phyloP scores from a whole-genome alignment of 2,888 invertebrate species.

The Leptopilina syphax region DNA sequence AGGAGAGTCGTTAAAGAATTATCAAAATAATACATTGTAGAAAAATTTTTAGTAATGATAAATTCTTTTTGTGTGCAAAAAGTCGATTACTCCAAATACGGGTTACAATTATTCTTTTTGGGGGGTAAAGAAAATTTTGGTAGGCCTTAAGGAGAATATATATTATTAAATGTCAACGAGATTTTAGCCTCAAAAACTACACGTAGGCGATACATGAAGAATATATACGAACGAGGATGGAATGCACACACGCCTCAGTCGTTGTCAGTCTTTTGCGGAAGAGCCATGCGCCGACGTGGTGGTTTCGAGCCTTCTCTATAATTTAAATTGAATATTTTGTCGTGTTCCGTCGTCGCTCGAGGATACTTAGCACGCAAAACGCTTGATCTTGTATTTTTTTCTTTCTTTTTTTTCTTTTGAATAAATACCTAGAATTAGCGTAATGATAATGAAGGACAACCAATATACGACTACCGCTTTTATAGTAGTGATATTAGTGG shows the following conservation, averaged over 20 bases:
- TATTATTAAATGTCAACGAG: conserved; percentile 28
- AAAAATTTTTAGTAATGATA: too few species aligned
- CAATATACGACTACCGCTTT: conserved; percentile 66
- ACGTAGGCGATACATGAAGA: conserved; percentile 32
- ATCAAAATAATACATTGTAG: too few species aligned
- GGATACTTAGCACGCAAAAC: conserved; percentile 66
- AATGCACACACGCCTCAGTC: conserved; percentile 42
- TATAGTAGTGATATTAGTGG: conserved; percentile 73
- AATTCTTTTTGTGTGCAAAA: background rate
- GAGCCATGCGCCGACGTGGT: conserved; percentile 39
- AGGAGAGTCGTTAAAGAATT: too few species aligned
- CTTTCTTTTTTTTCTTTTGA: conserved; percentile 46
- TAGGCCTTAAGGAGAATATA: conserved; percentile 33
- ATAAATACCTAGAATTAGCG: conserved; percentile 71
- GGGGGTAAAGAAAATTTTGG: conserved; percentile 18
- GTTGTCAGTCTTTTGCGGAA: conserved; percentile 41
- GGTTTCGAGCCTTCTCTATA: conserved; percentile 36
- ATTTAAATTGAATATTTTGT: conserved; percentile 44
- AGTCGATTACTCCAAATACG: conserved; percentile 2
- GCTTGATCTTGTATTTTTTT: conserved; percentile 57
- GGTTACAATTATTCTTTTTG: background rate
- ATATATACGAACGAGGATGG: conserved; percentile 38
- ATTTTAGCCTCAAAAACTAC: conserved; percentile 4
- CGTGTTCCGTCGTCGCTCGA: conserved; percentile 56
- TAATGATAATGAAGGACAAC: conserved; percentile 70